Evolutionary conservation across 2,888 invertebrate species (phyloP), one percentile per base, ranked within the genome.

Genomic region (Dascillus cervinus): DNA sequence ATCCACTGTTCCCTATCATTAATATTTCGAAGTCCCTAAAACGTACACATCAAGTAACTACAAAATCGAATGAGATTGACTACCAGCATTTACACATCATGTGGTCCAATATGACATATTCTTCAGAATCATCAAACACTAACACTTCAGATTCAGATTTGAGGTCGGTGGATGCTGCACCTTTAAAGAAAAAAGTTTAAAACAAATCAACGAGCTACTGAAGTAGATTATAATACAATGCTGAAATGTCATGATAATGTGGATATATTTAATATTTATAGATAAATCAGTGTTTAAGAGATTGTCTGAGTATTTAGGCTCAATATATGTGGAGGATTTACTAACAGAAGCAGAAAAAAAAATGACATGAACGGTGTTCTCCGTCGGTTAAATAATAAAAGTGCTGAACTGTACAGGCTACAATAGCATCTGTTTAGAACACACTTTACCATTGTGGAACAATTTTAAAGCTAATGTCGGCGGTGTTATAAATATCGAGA

Each of bases 221-320:
- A 34, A 28, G 34, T 34, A 17, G 17, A 24, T 21, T 34, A 26
- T 34, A 25, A 28, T 19, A 10, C 30, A 31, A 26, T 35, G 31
- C 23, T 35, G 26, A 14, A 26, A 15, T 9, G 14, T 35, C 35
- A 35, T 22, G 3, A 22, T 22, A 24, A 34, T 29, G 26, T 35
- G 15, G 31, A 35, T 26, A 25, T 35, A 30, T 22, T n/a, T 35
- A 31, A 35, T 31, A 26, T 36, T 23, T 32, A 32, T 36, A 15
- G 24, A 28, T 23, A 15, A 30, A 25, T 22, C 22, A 29, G 23
- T 29, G 17, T 37, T 21, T 37, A 29, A 11, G 27, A 8, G 34
- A 27, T 24, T 38, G 12, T 34, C 30, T 12, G 28, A 29, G 8
- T 38, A 38, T 38, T 38, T 38, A 30, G 38, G 32, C 20, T 32